phyloP scores from a whole-genome alignment of 2,797 vertebrate species.

The Dendrocincla fuliginosa region DNA sequence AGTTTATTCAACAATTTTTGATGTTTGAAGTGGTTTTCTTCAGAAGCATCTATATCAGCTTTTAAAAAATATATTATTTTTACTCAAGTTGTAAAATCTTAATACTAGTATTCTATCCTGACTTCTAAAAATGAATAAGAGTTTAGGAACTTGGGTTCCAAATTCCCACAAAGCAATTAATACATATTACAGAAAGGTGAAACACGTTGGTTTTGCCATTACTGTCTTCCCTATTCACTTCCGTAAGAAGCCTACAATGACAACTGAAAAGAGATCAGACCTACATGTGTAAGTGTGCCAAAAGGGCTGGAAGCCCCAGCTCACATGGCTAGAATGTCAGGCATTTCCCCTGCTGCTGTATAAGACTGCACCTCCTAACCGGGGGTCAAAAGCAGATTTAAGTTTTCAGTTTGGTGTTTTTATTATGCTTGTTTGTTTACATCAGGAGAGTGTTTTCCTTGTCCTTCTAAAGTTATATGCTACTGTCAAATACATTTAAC shows the following conservation, averaged over 20 bases:
- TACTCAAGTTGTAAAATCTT: neutral
- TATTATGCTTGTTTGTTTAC: constrained; percentile 23
- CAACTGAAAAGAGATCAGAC: constrained; percentile 68
- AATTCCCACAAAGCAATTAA: constrained; percentile 63
- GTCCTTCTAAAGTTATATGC: constrained; percentile 1
- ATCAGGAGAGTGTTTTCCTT: constrained; percentile 42
- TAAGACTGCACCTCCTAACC: constrained; percentile 76
- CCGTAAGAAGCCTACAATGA: constrained; percentile 65
- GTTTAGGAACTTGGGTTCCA: neutral
- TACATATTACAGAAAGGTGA: constrained; percentile 38
- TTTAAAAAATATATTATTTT: neutral
- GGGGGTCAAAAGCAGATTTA: constrained; percentile 75
- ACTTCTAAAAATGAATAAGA: neutral
- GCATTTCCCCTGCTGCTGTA: constrained; percentile 82
- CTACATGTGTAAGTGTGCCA: constrained; percentile 74
- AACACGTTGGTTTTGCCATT: constrained; percentile 74
- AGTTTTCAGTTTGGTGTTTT: neutral
- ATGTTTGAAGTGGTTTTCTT: neutral
- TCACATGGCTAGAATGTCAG: constrained; percentile 82
- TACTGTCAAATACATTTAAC: constrained; percentile 27
- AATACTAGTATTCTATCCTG: neutral
- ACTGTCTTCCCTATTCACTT: constrained; percentile 30
- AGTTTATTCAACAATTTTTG: neutral
- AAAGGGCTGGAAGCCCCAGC: constrained; percentile 79
- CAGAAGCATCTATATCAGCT: neutral